Evolutionary conservation across 2,113 vertebrate genomes (phyloP), one percentile per base, ranked within the genome.

Genomic region (Monopterus albus): DNA sequence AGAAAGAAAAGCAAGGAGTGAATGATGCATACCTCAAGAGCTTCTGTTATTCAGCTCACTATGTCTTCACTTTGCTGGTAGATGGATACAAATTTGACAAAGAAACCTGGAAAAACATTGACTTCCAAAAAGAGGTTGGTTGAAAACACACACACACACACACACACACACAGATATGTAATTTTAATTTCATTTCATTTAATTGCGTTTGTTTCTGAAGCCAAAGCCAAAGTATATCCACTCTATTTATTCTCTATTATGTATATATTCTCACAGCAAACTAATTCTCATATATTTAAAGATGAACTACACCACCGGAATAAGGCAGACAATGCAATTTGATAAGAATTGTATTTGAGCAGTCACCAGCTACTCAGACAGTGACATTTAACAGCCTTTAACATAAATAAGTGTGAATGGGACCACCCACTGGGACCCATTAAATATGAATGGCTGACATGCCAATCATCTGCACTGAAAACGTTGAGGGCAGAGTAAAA

Each of bases 21-120:
- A 67, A 73, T 3, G 92, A 94, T 11, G 85, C 1, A 11, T 94
- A 93, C 23, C 91, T 96, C 7, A 93, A 85, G 83, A 95, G 95
- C 10, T 96, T 96, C 71, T 99, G 97, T 80, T 97, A 92, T 70
- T 94, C 94, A 2, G 93, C 94, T 67, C 95, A 95, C 83, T 98
- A 96, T 18, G 87, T 97, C 72, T 93, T 95, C 83, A 91, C 91
- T 52, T 53, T 99, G 80, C 93, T 98, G 11, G 62, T 92, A 9
- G 87, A 91, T 0, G 97, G 96, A 20, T 99, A 98, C 90, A 95
- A 94, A 78, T 99, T 99, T 76, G 92, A 94, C 9, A 43, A 76
- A 2, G 87, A 91, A 17, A 95, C 91, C 31, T 99, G 96, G 96
- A 87, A 92, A 58, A 90, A 87, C 23, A 96, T 98, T 61, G 42